Evolutionary conservation across 2,888 invertebrate genomes (phyloP).

Genomic region (Esperia sulphurella): DNA sequence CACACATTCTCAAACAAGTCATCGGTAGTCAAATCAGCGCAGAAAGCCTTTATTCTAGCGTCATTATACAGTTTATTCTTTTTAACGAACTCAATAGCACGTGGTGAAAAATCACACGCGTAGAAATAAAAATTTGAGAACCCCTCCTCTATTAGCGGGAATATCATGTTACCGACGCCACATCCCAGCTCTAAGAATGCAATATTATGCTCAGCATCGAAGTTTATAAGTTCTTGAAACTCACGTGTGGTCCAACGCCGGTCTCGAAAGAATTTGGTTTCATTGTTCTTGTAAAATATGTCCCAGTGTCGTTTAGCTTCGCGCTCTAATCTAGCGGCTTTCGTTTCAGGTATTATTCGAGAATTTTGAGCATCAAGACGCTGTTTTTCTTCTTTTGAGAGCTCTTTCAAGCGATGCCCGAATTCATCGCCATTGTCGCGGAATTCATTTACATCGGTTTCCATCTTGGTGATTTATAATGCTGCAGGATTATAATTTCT

Average conservation of each 20-base stretch:
- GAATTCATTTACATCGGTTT: constrained; percentile 45
- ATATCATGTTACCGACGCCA: constrained; percentile 98
- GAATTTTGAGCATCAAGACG: constrained; percentile 84
- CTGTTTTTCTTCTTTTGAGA: constrained; percentile 80
- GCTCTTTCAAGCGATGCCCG: constrained; percentile 64
- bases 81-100: constrained; percentile 93
- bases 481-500: neutral
- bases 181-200: constrained; percentile 92
- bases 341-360: constrained; percentile 80
- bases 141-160: constrained; percentile 91
- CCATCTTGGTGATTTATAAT: constrained; percentile 38
- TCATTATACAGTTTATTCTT: constrained; percentile 82
- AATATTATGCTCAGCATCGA: constrained; percentile 76
- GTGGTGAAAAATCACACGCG: constrained; percentile 95
- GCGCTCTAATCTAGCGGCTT: constrained; percentile 87
- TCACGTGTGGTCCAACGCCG: constrained; percentile 98
- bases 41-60: constrained; percentile 86
- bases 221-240: constrained; percentile 88
- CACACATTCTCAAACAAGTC: constrained; percentile 79
- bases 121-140: constrained; percentile 82
- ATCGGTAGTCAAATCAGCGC: constrained; percentile 89
- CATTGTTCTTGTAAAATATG: constrained; percentile 96
- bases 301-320: constrained; percentile 97
- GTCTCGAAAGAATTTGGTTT: constrained; percentile 95
- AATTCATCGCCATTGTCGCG: constrained; percentile 43